phyloP scores from a whole-genome alignment of 2,113 vertebrate species.

The Myrmecobius fasciatus region DNA sequence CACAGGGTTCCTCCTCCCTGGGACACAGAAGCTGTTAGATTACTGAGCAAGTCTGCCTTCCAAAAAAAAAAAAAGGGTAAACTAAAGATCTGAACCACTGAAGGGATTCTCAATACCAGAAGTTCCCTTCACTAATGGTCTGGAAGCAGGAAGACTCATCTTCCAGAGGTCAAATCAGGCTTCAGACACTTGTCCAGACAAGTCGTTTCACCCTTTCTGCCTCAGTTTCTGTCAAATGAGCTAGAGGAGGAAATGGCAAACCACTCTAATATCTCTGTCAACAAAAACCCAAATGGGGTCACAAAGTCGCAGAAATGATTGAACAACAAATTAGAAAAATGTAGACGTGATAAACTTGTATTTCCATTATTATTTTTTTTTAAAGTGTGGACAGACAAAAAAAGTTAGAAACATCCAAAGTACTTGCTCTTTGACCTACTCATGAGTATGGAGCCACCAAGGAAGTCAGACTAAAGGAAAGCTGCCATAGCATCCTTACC shows the following conservation, averaged over 20 bases:
- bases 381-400: not conserved
- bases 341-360: not conserved
- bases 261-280: not conserved
- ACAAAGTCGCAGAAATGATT: not conserved
- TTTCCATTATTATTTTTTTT: not conserved
- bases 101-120: not conserved
- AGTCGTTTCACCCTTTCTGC: not conserved
- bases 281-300: not conserved
- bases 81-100: not conserved
- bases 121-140: not conserved
- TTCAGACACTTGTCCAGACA: no score
- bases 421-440: not conserved
- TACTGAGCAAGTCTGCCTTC: not conserved
- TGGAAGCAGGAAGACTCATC: not conserved
- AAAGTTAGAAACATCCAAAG: not conserved
- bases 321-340: not conserved
- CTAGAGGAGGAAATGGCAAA: not conserved
- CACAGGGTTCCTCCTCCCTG: not conserved
- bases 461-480: not conserved
- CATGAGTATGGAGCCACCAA: accelerated
- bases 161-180: not conserved
- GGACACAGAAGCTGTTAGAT: not conserved
- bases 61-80: not conserved
- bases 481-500: not conserved
- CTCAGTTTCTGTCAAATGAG: not conserved